Evolutionary conservation across 2,797 vertebrate genomes (phyloP), one percentile per base, ranked within the genome.

Genomic region (Dicrostonyx torquatus): DNA sequence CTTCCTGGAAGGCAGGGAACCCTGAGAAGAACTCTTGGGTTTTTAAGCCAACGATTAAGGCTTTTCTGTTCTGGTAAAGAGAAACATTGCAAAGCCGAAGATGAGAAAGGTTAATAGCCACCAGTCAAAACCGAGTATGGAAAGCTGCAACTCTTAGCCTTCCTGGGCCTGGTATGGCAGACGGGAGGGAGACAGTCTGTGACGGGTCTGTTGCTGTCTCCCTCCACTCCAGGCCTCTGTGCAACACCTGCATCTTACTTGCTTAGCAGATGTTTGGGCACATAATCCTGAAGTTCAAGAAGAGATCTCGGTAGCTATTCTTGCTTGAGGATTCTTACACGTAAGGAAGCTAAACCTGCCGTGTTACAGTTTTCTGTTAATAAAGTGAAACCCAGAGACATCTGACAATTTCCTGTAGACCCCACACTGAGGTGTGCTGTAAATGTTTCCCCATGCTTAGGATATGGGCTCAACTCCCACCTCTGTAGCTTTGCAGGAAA

Each of bases 371-470:
- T 87, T 76, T 64, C 55, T 72, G 86, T 79, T 62, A 84, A 87
- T 68, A 84, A 83, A 86, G 82, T 31, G 45, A 43, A 86, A 82
- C 26, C 31, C 1, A 48, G 45, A 37, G 34, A 3, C 6, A 40
- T 50, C 40, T 4, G 3, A 22, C 20, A 53, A 70, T 14, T n/a
- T 29, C 24, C 70, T 62, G 37, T 24, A 48, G 1, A 12, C n/a
- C 22, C 77, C 17, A 40, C 24, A 14, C 15, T 11, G 0, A 0
- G 0, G 9, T 5, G 5, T 1, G 9, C 14, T 1, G 0, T 58
- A 31, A 1, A 31, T 40, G 88, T 29, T 34, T 58, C 55, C 55
- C 9, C 0, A 1, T 58, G 55, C 58, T 14, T 22, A 43, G 55
- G 40, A 73, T 62, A 40, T 6, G 18, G 31, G 29, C n/a, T 31